phyloP scores from a whole-genome alignment of 92 coral and sea anemone species.

The Parazoanthus swiftii region DNA sequence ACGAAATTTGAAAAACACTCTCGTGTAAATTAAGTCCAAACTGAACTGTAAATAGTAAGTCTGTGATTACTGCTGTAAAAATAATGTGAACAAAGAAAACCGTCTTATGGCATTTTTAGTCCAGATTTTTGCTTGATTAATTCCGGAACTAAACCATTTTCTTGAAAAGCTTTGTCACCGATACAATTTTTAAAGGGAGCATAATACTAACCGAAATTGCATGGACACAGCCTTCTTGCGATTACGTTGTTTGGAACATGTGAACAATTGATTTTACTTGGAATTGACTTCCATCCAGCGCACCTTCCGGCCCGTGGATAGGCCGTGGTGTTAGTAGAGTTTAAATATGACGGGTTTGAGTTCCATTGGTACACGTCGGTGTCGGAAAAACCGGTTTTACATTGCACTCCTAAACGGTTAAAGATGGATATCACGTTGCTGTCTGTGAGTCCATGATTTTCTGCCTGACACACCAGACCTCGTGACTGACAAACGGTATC shows the following conservation, averaged over 20 bases:
- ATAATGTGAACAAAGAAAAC: no score
- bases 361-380: conserved; percentile 1
- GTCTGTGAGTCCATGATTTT: conserved; percentile 7
- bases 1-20: no score
- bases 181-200: neutral
- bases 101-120: no score
- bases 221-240: conserved; percentile 8
- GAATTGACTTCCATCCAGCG: conserved; percentile 17
- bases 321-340: neutral
- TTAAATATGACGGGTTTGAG: neutral
- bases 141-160: neutral
- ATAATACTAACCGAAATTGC: conserved; percentile 7
- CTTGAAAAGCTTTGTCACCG: neutral
- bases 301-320: conserved; percentile 7
- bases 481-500: conserved; percentile 15
- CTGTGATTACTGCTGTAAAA: no score
- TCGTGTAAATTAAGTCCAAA: no score
- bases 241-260: neutral
- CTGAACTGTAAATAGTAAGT: no score
- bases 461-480: conserved; percentile 10
- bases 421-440: conserved; percentile 23
- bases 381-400: conserved; percentile 13
- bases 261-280: neutral
- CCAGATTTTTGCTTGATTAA: neutral
- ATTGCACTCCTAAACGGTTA: neutral